phyloP scores from a whole-genome alignment of 2,113 vertebrate species.

The Chitala chitala region DNA sequence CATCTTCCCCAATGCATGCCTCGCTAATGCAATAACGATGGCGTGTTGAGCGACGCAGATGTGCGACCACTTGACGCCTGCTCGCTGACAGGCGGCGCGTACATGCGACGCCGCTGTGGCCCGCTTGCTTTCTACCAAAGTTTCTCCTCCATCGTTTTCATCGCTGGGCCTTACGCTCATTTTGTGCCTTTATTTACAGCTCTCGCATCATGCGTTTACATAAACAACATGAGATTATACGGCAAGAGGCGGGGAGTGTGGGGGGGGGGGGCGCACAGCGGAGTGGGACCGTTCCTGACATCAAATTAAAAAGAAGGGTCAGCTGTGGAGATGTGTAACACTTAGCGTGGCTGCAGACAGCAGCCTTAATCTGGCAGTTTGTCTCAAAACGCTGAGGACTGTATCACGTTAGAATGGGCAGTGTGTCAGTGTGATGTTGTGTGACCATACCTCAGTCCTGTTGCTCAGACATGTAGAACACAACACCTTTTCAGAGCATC shows the following conservation, averaged over 20 bases:
- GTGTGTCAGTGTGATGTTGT: slow-evolving; percentile 48
- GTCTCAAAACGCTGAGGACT: slow-evolving; percentile 51
- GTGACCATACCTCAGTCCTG: slow-evolving; percentile 63
- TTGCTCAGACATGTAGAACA: slow-evolving; percentile 30
- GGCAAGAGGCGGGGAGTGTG: background rate
- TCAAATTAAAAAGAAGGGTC: slow-evolving; percentile 50
- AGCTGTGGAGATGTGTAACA: background rate
- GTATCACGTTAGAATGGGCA: slow-evolving; percentile 31
- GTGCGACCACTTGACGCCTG: slow-evolving; percentile 52
- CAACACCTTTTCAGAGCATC: background rate
- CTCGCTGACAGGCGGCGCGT: slow-evolving; percentile 35
- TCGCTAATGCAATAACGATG: slow-evolving; percentile 45
- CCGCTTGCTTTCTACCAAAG: background rate
- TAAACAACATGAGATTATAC: background rate
- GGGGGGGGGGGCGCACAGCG: slow-evolving; percentile 9
- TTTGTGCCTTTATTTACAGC: background rate
- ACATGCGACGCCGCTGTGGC: slow-evolving; percentile 2
- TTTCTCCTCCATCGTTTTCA: background rate
- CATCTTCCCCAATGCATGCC: slow-evolving; percentile 38
- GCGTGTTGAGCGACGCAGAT: slow-evolving; percentile 31
- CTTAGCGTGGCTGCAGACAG: slow-evolving; percentile 58
- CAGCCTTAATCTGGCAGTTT: slow-evolving; percentile 58
- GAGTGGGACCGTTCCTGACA: slow-evolving; percentile 19
- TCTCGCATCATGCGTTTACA: slow-evolving; percentile 1
- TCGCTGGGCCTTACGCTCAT: background rate